Evolutionary conservation across 2,797 vertebrate species (phyloP).

Genomic region (Todus mexicanus): DNA sequence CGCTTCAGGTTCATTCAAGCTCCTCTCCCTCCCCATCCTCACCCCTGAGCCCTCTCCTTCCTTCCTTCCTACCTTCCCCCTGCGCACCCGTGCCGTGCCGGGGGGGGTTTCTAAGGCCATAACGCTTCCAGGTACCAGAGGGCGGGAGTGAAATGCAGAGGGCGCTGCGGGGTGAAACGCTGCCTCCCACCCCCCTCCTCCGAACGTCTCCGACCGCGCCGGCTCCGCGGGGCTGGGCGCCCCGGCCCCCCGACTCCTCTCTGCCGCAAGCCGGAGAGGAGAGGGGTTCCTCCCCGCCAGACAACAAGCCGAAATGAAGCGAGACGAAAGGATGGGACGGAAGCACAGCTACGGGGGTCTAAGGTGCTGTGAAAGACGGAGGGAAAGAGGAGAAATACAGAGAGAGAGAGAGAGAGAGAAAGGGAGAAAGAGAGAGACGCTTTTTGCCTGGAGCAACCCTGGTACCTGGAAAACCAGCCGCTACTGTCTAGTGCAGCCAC

Average conservation of each 20-base stretch:
- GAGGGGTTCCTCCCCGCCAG: neutral
- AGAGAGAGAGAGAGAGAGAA: neutral
- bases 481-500: constrained; percentile 71
- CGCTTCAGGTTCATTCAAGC: neutral
- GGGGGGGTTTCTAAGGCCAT: constrained; percentile 41
- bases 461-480: constrained; percentile 80
- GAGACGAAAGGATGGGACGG: constrained; percentile 69
- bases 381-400: constrained; percentile 45
- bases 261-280: neutral
- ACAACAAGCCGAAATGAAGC: constrained; percentile 60
- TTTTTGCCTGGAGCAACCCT: constrained; percentile 73
- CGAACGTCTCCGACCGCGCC: neutral
- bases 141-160: constrained; percentile 53
- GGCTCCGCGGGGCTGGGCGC: neutral
- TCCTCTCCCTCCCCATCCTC: constrained; percentile 17
- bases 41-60: constrained; percentile 10
- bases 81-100: neutral
- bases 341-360: constrained; percentile 59
- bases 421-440: constrained; percentile 36
- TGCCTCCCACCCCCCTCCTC: constrained; percentile 49
- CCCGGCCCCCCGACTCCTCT: neutral
- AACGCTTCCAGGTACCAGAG: constrained; percentile 72
- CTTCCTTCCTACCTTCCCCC: too few relatives aligned
- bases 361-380: constrained; percentile 57
- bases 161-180: constrained; percentile 46